These are phyloP conservation scores for Lytechinus variegatus DNA, from an alignment of 35 echinoderm and acorn worm species.

Conservation along the genomic window DNA sequence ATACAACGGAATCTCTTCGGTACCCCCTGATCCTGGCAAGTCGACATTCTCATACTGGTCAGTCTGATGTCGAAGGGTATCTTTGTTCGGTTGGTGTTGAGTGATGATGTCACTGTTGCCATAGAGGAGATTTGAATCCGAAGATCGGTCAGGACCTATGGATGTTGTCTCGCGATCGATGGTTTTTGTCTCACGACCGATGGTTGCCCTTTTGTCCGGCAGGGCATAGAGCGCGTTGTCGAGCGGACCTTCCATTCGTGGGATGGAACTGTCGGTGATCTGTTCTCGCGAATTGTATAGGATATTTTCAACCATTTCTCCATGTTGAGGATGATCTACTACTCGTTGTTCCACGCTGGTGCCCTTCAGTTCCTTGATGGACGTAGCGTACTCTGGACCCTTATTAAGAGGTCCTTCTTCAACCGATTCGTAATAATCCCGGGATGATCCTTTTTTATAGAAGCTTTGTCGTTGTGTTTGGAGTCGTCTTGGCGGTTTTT, in stretches of 20 bases:
- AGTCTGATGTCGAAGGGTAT: background rate
- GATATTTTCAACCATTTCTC: background rate
- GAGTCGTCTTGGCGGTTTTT: background rate
- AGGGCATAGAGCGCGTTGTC: background rate
- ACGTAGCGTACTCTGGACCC: background rate
- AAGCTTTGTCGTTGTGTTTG: background rate
- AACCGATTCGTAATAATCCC: background rate
- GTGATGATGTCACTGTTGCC: background rate
- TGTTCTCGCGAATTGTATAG: background rate
- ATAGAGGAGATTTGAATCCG: background rate
- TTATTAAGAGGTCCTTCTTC: background rate
- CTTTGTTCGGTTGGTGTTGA: background rate
- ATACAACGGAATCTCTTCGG: background rate
- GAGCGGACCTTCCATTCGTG: background rate
- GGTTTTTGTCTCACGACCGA: background rate
- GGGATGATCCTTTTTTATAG: background rate
- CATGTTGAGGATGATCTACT: background rate
- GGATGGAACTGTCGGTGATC: background rate
- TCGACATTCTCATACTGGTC: background rate
- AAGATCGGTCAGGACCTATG: background rate
- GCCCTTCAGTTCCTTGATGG: background rate
- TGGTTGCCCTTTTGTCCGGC: background rate
- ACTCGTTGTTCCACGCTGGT: background rate
- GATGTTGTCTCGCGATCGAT: background rate
- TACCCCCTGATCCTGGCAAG: background rate